Conservation (phyloP, 2,797 vertebrate species). For the Pelodytes ibericus region DNA sequence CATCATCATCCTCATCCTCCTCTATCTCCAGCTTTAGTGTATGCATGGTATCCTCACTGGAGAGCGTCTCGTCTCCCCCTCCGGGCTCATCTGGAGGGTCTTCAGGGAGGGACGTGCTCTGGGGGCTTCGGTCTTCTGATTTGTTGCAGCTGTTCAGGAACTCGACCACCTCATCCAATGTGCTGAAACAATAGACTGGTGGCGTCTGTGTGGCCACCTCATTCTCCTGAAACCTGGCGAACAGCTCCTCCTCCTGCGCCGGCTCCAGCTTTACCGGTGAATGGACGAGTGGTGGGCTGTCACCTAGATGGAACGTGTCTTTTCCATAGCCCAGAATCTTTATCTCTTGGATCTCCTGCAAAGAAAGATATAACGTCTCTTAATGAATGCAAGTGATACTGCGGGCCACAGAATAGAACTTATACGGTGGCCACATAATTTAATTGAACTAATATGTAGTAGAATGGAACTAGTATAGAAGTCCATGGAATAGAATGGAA, state of each 20-base stretch:
- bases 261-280: not conserved
- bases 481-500: too few species aligned
- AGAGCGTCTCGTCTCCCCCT: not conserved
- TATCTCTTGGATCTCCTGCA: slow-evolving; percentile 29
- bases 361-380: not conserved
- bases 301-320: not conserved
- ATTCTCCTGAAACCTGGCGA: not conserved
- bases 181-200: not conserved
- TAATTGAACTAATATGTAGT: too few species aligned
- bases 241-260: not conserved
- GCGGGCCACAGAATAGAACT: too few species aligned
- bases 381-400: too few species aligned
- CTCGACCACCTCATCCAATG: slow-evolving; percentile 26
- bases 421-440: too few species aligned
- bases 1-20: slow-evolving; percentile 37
- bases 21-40: slow-evolving; percentile 23
- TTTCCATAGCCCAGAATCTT: not conserved
- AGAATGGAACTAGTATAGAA: too few species aligned
- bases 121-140: not conserved
- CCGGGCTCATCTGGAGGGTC: not conserved
- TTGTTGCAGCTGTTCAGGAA: slow-evolving; percentile 24
- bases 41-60: not conserved
- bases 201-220: slow-evolving; percentile 1
- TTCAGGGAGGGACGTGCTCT: not conserved
- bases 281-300: not conserved